Evolutionary conservation across 2,113 vertebrate genomes (phyloP).

Genomic region (Cathartes aura): DNA sequence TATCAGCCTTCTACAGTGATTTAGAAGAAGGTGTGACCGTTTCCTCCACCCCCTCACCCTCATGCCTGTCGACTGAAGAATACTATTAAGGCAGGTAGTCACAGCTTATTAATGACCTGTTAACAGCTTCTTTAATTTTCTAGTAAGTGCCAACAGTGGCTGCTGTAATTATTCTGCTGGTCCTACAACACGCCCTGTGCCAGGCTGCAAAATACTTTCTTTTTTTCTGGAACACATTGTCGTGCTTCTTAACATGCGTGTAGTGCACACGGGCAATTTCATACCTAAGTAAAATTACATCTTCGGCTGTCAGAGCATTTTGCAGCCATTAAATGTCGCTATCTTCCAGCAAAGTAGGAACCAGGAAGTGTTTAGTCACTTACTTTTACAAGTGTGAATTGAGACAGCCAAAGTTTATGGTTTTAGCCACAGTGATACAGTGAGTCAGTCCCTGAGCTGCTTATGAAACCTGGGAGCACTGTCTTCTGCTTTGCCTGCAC

Average conservation of each 20-base stretch:
- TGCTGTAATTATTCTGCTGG: slow-evolving; percentile 48
- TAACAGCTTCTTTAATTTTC: slow-evolving; percentile 47
- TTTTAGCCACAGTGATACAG: background rate
- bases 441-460: background rate
- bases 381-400: background rate
- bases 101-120: slow-evolving; percentile 33
- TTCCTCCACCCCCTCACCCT: slow-evolving; percentile 45
- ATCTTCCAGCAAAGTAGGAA: background rate
- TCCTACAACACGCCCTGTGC: background rate
- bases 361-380: background rate
- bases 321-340: background rate
- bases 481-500: background rate
- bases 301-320: background rate
- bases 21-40: slow-evolving; percentile 19
- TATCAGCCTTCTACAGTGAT: background rate
- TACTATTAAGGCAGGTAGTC: slow-evolving; percentile 41
- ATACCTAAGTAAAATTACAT: background rate
- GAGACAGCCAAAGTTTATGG: background rate
- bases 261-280: background rate
- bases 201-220: background rate
- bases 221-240: background rate
- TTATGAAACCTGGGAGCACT: background rate
- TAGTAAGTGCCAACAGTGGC: background rate
- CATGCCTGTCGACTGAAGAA: slow-evolving; percentile 25
- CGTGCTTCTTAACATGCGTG: background rate